These are phyloP conservation scores for Cliona cf. orientalis DNA, from an alignment of 37 sponge, comb jelly and placozoan species.

Conservation along the genomic window DNA sequence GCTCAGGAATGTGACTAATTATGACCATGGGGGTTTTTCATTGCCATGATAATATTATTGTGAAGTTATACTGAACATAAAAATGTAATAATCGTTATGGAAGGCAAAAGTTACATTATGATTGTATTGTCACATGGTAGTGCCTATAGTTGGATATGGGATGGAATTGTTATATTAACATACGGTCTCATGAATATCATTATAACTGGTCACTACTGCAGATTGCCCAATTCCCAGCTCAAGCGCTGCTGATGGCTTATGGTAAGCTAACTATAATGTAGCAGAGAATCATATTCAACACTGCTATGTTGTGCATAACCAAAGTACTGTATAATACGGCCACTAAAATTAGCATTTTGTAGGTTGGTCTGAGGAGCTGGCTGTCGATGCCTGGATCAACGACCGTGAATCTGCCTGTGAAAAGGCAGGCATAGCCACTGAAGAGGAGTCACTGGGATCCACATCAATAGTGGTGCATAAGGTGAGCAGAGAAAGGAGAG, in stretches of 20 bases:
- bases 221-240: conserved; percentile 51
- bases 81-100: no score
- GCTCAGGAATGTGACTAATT: conserved; percentile 1
- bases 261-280: conserved; percentile 34
- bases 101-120: not conserved
- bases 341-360: not conserved
- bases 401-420: conserved; percentile 45
- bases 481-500: not conserved
- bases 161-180: conserved; percentile 1
- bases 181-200: not conserved
- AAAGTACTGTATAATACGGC: not conserved
- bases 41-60: no score
- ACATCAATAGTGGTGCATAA: not conserved
- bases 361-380: conserved; percentile 80
- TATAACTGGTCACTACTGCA: not conserved
- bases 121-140: not conserved
- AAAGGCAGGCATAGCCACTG: conserved; percentile 58
- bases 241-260: conserved; percentile 67
- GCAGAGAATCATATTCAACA: no score
- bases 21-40: no score
- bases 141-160: conserved; percentile 11
- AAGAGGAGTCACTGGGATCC: no score
- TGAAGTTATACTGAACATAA: no score
- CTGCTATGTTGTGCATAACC: not conserved
- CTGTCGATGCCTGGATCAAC: conserved; percentile 58